These are phyloP conservation scores for Agelas oroides DNA, from an alignment of 37 sponge, comb jelly and placozoan genomes.

Conservation along the genomic window DNA sequence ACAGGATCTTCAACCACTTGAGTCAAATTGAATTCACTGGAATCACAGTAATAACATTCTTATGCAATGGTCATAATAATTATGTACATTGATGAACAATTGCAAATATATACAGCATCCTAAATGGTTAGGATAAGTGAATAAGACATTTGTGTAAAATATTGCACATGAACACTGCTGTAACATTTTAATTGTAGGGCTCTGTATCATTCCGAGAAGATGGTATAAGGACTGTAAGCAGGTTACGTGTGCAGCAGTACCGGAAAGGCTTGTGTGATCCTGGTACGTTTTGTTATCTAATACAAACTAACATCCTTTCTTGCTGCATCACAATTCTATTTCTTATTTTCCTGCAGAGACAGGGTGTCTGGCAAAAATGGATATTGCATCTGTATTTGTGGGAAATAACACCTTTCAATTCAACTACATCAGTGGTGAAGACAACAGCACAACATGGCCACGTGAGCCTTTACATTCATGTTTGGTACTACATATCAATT, in stretches of 20 bases:
- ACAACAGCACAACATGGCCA: neutral
- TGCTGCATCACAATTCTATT: neutral
- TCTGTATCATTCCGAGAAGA: neutral
- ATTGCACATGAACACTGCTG: no score
- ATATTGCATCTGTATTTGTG: neutral
- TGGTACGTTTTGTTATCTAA: neutral
- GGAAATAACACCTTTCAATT: neutral
- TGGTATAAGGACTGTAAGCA: neutral
- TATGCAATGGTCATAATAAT: no score
- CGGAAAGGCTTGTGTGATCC: neutral
- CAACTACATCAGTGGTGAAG: neutral
- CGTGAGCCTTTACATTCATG: neutral
- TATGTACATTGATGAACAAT: no score
- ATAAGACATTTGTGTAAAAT: no score
- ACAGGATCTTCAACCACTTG: conserved; percentile 25
- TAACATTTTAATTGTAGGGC: conserved; percentile 1
- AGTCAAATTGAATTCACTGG: conserved; percentile 25
- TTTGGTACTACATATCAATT: no score
- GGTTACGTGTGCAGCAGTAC: conserved; percentile 14
- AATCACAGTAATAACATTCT: conserved; percentile 52
- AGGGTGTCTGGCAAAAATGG: neutral
- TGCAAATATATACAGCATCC: no score
- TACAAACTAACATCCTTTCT: no score
- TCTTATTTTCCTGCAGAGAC: neutral
- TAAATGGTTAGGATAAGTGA: no score